Conservation (phyloP, 2,113 vertebrate genomes). For the Phasianus colchicus region DNA sequence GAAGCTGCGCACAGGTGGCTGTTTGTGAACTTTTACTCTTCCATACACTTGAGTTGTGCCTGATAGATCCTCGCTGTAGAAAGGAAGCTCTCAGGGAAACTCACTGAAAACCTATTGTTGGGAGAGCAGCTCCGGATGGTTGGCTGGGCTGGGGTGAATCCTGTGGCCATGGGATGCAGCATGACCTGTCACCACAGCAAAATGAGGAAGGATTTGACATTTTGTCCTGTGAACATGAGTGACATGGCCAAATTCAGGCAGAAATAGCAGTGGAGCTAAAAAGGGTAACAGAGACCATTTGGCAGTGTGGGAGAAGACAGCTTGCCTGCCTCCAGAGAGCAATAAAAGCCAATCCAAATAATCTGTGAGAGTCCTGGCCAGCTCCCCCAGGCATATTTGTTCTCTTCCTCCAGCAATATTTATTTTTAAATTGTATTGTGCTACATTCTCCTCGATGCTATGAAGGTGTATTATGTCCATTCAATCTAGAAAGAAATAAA, state of each 20-base stretch:
- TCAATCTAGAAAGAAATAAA: neutral
- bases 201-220: neutral
- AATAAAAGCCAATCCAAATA: neutral
- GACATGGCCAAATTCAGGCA: neutral
- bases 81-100: neutral
- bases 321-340: neutral
- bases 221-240: neutral
- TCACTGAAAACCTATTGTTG: neutral
- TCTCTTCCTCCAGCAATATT: neutral
- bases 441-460: neutral
- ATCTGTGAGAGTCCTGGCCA: neutral
- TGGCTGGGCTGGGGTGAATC: neutral
- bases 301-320: neutral
- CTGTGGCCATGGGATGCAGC: neutral
- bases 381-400: neutral
- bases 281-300: neutral
- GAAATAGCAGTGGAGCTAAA: neutral
- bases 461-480: fast-evolving
- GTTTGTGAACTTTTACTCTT: neutral
- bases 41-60: neutral
- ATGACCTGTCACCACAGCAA: neutral
- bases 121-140: fast-evolving
- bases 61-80: neutral
- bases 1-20: neutral
- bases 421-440: neutral